These are phyloP conservation scores for Drosophila subobscura DNA, from an alignment of 1,140 invertebrate genomes.

Conservation along the genomic window DNA sequence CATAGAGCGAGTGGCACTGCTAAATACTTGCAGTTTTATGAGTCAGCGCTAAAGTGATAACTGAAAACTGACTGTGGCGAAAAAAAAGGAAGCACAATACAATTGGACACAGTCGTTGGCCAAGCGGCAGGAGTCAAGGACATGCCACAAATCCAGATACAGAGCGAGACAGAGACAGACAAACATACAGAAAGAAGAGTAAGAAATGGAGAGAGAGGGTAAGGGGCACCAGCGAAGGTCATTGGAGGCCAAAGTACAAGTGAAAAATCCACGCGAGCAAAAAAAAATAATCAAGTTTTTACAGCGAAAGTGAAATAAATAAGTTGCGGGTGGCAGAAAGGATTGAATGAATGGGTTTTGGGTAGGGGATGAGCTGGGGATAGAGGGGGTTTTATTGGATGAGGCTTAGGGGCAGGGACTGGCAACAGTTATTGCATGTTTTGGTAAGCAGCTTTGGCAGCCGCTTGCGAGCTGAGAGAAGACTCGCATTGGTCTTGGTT, in stretches of 20 bases:
- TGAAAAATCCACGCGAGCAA: conserved; percentile 48
- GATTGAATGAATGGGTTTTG: too few species aligned
- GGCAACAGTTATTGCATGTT: conserved; percentile 19
- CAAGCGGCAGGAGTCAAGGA: conserved; percentile 72
- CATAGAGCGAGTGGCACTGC: conserved; percentile 34
- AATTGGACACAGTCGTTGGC: conserved; percentile 45
- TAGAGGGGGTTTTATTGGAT: conserved; percentile 4
- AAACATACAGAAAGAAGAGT: neutral
- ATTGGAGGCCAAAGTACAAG: conserved; percentile 62
- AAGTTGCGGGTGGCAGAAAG: conserved; percentile 24
- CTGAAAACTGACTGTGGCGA: conserved; percentile 56
- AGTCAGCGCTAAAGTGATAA: conserved; percentile 74
- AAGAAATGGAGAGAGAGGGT: neutral
- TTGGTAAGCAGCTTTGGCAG: conserved; percentile 11
- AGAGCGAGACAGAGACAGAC: conserved; percentile 17
- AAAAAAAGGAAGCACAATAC: conserved; percentile 65
- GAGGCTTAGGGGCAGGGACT: conserved; percentile 7
- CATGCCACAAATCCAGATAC: conserved; percentile 57
- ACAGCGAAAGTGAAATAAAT: conserved; percentile 71
- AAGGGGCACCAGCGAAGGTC: conserved; percentile 38
- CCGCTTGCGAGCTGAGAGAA: too few species aligned
- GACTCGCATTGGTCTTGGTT: neutral
- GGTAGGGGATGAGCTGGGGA: neutral
- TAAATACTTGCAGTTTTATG: conserved; percentile 78
- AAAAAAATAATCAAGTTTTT: conserved; percentile 75